Base-by-base conservation (phyloP, 2,113 vertebrate genomes). In the Paramisgurnus dabryanus region DNA sequence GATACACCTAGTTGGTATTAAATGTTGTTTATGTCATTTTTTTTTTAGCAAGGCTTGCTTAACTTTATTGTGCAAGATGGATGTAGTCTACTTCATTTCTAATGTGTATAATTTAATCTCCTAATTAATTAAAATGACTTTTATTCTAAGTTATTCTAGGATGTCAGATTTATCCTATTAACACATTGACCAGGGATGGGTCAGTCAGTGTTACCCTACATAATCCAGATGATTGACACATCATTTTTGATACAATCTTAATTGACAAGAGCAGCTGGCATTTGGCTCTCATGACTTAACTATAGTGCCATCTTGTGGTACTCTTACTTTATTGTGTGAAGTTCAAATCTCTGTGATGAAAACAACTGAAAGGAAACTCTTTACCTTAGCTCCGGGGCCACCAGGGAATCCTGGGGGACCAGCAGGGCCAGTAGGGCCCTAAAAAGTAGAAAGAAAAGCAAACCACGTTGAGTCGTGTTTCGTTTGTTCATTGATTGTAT, bases 331-430 rank as follows among this genome's bases (percentile, higher is more conserved):
- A 34, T 13, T 67, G 27, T 47, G 27, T 64, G 12, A 15, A 49
- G 3, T 27, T 39, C 9, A 3, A 75, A 75, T 27, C 13, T 45
- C 18, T 47, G 39, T 27, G 43, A 45, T 74, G 27, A n/a, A 9
- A 63, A 75, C 41, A 49, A 47, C 15, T 15, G 5, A 61, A 4
- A 27, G 5, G 1, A 17, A 9, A 8, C 34, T 49, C 65, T 85
- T 87, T 92, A 99, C 97, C 97, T 99, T 99, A 80, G 96, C 78
- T 93, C 98, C 98, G 73, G 94, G 96, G 89, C 96, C 96, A 85
- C 98, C 98, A 0, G 98, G 98, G 95, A 99, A 99, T 81, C 98
- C 98, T 50, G 97, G 93, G 76, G 97, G 93, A 87, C 98, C 97
- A 92, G 96, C 94, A 0, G 96, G 97, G 61, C 98, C 98, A 64